These are phyloP conservation scores for Ostrea denselamellosa DNA, from an alignment of 1,140 invertebrate species.

Conservation along the genomic window DNA sequence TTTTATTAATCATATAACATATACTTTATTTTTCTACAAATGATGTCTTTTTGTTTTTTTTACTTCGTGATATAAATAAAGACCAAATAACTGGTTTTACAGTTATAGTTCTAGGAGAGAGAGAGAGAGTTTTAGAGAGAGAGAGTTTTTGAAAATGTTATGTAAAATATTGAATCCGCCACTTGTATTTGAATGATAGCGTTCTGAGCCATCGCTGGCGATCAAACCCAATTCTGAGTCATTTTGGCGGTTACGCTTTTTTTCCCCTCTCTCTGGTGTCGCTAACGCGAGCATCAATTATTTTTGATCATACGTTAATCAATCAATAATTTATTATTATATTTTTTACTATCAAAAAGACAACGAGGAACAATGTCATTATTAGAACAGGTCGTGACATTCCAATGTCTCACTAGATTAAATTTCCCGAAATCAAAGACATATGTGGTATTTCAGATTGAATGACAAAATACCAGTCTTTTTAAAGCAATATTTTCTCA, in stretches of 20 bases:
- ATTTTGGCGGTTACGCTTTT: slow-evolving; percentile 7
- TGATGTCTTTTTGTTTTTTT: not conserved
- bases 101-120: not conserved
- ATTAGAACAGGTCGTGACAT: slow-evolving; percentile 30
- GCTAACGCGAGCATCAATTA: not conserved
- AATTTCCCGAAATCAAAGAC: not conserved
- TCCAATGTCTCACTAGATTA: not conserved
- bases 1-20: slow-evolving; percentile 10
- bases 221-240: slow-evolving; percentile 6
- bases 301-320: not conserved
- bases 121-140: not conserved
- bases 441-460: not conserved
- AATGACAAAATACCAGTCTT: not conserved
- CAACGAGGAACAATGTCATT: not conserved
- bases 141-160: no score
- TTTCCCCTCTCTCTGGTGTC: not conserved
- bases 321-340: slow-evolving; percentile 30
- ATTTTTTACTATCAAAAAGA: slow-evolving; percentile 5
- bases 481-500: not conserved
- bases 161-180: not conserved
- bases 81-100: not conserved
- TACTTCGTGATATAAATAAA: not conserved
- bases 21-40: slow-evolving; percentile 22
- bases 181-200: not conserved
- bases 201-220: not conserved